phyloP scores from a whole-genome alignment of 2,888 invertebrate genomes.

The Uropetala carovei region DNA sequence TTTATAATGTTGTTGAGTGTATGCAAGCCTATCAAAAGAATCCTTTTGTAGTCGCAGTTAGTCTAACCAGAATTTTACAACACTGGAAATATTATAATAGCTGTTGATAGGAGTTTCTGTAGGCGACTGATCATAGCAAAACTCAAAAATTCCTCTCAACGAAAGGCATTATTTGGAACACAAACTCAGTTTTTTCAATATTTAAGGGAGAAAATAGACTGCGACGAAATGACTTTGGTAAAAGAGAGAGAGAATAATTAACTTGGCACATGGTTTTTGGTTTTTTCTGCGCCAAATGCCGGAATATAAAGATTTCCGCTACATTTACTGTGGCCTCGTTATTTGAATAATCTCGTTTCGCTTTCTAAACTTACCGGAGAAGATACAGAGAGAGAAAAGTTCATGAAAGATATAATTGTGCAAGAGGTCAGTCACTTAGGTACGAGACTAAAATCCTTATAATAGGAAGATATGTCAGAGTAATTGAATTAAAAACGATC shows the following conservation, averaged over 20 bases:
- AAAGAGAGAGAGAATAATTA: not conserved
- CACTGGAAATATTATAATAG: not conserved
- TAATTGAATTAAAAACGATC: no score
- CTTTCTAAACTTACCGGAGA: not conserved
- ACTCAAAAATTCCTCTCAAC: not conserved
- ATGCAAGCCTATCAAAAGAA: not conserved
- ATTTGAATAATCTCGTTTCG: not conserved
- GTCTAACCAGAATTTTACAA: not conserved
- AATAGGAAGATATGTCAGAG: no score
- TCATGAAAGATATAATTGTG: no score
- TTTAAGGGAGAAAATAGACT: no score
- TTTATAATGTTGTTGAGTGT: conserved; percentile 5
- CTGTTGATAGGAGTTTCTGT: not conserved
- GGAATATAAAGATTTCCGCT: not conserved
- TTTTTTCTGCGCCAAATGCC: not conserved
- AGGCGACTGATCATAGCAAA: not conserved
- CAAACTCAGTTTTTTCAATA: not conserved
- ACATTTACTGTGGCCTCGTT: not conserved
- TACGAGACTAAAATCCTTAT: no score
- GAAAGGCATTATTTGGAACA: not conserved
- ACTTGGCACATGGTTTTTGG: not conserved
- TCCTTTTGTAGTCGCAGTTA: not conserved
- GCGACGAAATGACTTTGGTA: not conserved
- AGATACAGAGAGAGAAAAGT: no score
- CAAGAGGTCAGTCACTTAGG: no score